Percentiles rank a stretch among this genome's conserved stretches.
Conservation (phyloP, 2,113 vertebrate genomes). For the Etheostoma spectabile region DNA sequence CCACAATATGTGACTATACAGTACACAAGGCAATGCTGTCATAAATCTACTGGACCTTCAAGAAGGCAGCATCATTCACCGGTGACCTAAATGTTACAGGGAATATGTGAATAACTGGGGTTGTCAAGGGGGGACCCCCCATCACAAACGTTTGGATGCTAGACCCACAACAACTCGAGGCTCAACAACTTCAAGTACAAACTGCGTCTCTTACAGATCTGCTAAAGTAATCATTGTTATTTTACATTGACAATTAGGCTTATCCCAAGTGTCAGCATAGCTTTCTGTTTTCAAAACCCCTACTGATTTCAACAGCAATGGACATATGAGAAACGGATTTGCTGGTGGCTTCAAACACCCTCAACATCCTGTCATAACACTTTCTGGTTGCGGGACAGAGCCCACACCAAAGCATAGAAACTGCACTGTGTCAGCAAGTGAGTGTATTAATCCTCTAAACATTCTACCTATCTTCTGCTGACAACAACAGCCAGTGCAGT, state of each 20-base stretch:
- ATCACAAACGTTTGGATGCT: conserved; percentile 18
- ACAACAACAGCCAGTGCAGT: background rate
- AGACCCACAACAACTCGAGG: background rate
- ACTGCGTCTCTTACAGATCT: background rate
- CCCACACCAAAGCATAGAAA: background rate
- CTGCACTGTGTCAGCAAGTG: conserved; percentile 8
- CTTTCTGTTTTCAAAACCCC: background rate
- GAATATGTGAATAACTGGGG: conserved; percentile 20
- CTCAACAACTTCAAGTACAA: background rate
- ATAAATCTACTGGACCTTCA: conserved; percentile 57
- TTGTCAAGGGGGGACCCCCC: conserved; percentile 14
- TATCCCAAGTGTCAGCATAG: conserved; percentile 3
- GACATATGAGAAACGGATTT: background rate
- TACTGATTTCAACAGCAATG: background rate
- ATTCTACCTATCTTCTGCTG: conserved; percentile 21
- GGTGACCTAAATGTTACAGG: conserved; percentile 6
- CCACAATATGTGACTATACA: conserved; percentile 29
- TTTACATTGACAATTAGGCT: background rate
- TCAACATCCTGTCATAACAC: background rate
- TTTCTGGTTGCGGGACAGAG: background rate
- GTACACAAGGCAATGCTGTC: conserved; percentile 18
- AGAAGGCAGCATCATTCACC: conserved; percentile 28
- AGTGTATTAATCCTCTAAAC: conserved; percentile 19
- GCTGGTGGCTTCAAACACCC: background rate
- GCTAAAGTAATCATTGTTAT: background rate